phyloP scores from a whole-genome alignment of 2,113 vertebrate species.

The Lophius piscatorius region DNA sequence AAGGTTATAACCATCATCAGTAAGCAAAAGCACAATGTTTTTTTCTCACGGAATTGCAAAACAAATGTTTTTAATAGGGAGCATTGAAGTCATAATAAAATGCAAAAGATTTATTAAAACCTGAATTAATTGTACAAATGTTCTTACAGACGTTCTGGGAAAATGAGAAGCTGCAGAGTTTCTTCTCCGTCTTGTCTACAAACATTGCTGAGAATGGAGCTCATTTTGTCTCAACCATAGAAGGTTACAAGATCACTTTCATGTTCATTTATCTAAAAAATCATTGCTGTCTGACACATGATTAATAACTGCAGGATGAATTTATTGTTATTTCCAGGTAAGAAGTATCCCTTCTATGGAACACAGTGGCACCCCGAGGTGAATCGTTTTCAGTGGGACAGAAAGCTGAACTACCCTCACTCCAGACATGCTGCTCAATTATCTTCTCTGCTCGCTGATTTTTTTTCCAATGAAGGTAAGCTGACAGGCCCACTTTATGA shows the following conservation, averaged over 20 bases:
- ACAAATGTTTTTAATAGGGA: not conserved
- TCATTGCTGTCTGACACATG: too few relatives aligned
- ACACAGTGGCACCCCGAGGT: slow-evolving; percentile 87
- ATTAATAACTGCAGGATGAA: too few relatives aligned
- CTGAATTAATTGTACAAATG: not conserved
- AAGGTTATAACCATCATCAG: not conserved
- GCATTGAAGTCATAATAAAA: not conserved
- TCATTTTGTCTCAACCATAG: slow-evolving; percentile 82
- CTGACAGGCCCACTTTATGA: not conserved
- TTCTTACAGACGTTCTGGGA: slow-evolving; percentile 68
- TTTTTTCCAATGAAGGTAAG: slow-evolving; percentile 83
- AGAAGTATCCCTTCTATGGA: slow-evolving; percentile 81
- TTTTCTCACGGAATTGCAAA: not conserved
- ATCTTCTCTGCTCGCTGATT: slow-evolving; percentile 76
- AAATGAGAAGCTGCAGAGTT: slow-evolving; percentile 71
- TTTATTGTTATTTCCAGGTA: slow-evolving; percentile 59
- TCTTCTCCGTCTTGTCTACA: slow-evolving; percentile 81
- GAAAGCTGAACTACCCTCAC: slow-evolving; percentile 71
- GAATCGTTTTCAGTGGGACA: slow-evolving; percentile 82
- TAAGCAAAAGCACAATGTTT: not conserved
- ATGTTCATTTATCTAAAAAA: too few relatives aligned
- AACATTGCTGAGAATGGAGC: slow-evolving; percentile 75
- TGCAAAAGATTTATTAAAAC: not conserved
- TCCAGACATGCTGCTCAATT: slow-evolving; percentile 75
- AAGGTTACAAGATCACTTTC: slow-evolving; percentile 77